phyloP scores from a whole-genome alignment of 2,797 vertebrate species.

The Pseudomugil tenellus region DNA sequence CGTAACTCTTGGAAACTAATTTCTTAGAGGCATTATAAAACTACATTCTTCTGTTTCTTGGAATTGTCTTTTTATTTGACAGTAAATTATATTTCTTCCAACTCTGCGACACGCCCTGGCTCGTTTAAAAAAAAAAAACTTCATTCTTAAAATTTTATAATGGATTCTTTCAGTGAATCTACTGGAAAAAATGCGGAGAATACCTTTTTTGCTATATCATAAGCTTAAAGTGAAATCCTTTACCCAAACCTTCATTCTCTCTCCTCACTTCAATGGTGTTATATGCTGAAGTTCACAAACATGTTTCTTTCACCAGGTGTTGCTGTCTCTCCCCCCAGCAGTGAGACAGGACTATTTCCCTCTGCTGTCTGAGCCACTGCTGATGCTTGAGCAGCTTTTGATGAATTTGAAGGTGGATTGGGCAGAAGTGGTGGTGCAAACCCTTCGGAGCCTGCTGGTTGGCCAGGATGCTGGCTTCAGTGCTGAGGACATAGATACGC shows the following conservation, averaged over 20 bases:
- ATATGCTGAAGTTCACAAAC: neutral
- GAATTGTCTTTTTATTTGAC: neutral
- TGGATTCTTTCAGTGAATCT: neutral
- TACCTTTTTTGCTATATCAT: neutral
- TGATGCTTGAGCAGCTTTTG: constrained; percentile 96
- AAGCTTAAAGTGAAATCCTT: neutral
- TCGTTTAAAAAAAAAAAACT: too few relatives aligned
- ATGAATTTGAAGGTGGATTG: constrained; percentile 99
- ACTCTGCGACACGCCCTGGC: neutral
- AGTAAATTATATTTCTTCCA: neutral
- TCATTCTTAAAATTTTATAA: neutral
- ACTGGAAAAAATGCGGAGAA: neutral
- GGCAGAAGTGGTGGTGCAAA: constrained; percentile 86
- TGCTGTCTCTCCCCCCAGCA: constrained; percentile 89
- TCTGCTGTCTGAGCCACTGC: constrained; percentile 89
- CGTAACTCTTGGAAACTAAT: neutral
- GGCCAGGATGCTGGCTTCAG: constrained; percentile 87
- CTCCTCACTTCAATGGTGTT: neutral
- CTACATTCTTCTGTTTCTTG: neutral
- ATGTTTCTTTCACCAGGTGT: constrained; percentile 77
- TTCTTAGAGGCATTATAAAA: neutral
- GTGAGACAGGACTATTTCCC: constrained; percentile 89
- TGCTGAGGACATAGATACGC: constrained; percentile 84
- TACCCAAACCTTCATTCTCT: neutral
- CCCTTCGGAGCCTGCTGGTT: constrained; percentile 85